Evolutionary conservation across 1,140 invertebrate genomes (phyloP).

Genomic region (Scylla paramamosain): DNA sequence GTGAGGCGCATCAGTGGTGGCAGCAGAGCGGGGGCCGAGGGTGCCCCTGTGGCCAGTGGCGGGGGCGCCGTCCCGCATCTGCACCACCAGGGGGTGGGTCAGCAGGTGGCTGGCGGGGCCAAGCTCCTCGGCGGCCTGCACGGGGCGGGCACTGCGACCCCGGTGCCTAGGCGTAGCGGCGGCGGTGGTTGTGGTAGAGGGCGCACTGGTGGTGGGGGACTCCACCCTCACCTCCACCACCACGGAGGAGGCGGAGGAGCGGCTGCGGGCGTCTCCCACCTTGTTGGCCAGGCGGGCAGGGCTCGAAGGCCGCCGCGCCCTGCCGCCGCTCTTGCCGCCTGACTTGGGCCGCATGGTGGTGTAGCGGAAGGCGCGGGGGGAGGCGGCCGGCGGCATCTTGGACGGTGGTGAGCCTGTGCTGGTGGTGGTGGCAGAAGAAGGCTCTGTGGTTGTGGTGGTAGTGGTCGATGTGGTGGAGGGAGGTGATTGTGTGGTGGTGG

Average conservation of each 20-base stretch:
- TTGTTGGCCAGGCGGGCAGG: constrained; percentile 8
- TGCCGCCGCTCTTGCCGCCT: background rate
- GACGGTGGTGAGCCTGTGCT: background rate
- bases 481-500: background rate
- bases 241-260: constrained; percentile 59
- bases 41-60: background rate
- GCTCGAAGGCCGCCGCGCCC: too few species aligned
- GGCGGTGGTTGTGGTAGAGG: background rate
- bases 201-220: background rate
- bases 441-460: background rate
- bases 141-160: background rate
- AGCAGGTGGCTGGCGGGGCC: constrained; percentile 42
- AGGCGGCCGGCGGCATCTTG: background rate
- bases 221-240: constrained; percentile 67
- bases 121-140: background rate
- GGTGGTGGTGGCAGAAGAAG: background rate
- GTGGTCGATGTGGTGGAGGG: background rate
- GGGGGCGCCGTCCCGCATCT: background rate
- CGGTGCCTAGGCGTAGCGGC: background rate
- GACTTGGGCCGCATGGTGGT: constrained; percentile 39
- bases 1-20: background rate
- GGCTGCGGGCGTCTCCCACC: constrained; percentile 15
- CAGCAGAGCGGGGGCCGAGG: background rate
- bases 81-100: constrained; percentile 41
- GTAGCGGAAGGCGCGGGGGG: background rate